These are phyloP conservation scores for Mya arenaria DNA, from an alignment of 1,140 invertebrate genomes.

Conservation along the genomic window DNA sequence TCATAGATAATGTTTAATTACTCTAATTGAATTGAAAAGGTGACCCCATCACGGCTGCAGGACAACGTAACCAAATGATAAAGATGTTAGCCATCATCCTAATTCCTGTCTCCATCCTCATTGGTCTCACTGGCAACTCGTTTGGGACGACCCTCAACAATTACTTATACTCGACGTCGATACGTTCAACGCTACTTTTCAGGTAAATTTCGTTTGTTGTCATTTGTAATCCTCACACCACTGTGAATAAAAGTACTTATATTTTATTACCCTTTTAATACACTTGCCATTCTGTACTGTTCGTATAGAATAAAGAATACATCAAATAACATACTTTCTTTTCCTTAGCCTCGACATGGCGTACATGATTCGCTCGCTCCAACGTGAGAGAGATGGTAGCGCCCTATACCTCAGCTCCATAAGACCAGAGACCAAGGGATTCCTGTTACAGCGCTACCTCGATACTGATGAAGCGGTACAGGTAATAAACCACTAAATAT, in stretches of 20 bases:
- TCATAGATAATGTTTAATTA: too few relatives aligned
- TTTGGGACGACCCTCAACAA: conserved; percentile 66
- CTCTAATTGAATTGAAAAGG: too few relatives aligned
- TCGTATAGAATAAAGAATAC: not conserved
- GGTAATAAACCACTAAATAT: too few relatives aligned
- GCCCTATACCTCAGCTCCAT: conserved; percentile 71
- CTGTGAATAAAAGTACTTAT: too few relatives aligned
- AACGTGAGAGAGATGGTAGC: conserved; percentile 74
- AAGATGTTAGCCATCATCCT: conserved; percentile 70
- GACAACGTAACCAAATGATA: conserved; percentile 71
- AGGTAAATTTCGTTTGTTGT: too few relatives aligned
- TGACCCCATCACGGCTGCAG: conserved; percentile 68
- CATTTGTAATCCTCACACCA: too few relatives aligned
- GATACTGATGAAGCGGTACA: conserved; percentile 69
- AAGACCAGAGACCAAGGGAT: conserved; percentile 65
- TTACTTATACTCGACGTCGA: conserved; percentile 60
- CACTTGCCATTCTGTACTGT: not conserved
- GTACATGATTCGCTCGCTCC: conserved; percentile 56
- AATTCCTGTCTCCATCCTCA: conserved; percentile 65
- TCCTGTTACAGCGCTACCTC: conserved; percentile 66
- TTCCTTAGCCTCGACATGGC: conserved; percentile 45
- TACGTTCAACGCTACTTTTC: conserved; percentile 59
- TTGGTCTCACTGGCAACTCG: conserved; percentile 68
- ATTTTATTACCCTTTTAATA: too few relatives aligned
- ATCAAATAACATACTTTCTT: not conserved